phyloP scores from a whole-genome alignment of 2,113 vertebrate species.

The Gadus macrocephalus region DNA sequence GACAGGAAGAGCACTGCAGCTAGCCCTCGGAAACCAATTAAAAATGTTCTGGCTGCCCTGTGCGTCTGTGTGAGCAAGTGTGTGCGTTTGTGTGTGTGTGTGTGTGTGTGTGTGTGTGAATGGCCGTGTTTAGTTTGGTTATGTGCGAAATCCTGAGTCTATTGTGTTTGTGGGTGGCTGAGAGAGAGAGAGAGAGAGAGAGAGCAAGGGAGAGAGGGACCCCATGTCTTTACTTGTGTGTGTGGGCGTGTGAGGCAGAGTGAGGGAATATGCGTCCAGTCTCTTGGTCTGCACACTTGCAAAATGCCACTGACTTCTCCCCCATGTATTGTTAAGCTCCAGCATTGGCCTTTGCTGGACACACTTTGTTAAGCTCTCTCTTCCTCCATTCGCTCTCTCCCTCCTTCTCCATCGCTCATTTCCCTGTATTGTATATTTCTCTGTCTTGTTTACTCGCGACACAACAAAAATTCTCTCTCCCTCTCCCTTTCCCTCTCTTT shows the following conservation, averaged over 20 bases:
- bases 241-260: not conserved
- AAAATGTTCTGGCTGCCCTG: constrained; percentile 39
- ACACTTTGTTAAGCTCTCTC: not conserved
- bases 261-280: too few species aligned
- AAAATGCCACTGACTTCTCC: constrained; percentile 25
- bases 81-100: not conserved
- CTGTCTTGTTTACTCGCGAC: too few species aligned
- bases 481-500: not conserved
- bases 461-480: too few species aligned
- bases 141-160: too few species aligned
- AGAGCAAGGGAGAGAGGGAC: too few species aligned
- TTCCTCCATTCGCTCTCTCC: not conserved
- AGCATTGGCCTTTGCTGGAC: constrained; percentile 10
- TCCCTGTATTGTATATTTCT: not conserved
- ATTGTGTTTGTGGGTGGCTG: too few species aligned
- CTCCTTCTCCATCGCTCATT: not conserved
- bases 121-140: too few species aligned
- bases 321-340: constrained; percentile 22
- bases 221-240: not conserved
- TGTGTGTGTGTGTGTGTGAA: not conserved
- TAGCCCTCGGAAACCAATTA: constrained; percentile 71
- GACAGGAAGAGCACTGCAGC: constrained; percentile 52
- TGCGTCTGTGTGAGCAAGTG: constrained; percentile 15
- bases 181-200: too few species aligned
- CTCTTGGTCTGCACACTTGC: not conserved